Base-by-base conservation (phyloP, 53 echinoderm and acorn worm genomes). In the Glandiceps talaboti region DNA sequence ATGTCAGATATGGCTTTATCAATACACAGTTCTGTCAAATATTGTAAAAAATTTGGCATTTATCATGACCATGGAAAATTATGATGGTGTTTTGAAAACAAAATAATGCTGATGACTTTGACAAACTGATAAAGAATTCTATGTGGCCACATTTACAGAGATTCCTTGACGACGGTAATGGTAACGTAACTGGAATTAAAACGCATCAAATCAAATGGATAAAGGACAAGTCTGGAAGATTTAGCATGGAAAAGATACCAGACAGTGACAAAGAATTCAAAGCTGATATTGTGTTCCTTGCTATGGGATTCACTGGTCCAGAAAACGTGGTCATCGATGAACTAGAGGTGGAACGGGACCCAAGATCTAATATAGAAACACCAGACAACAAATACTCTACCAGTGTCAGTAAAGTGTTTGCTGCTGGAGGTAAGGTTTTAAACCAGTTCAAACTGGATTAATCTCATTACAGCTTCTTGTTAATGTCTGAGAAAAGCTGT, bases 241-340 rank as follows among this genome's bases (percentile, higher is more conserved):
- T 74, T 79, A 82, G 74, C 32, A 99, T 99, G 99, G 94, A 93
- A 73, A 93, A 99, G 84, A 33, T 93, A 27, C 84, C 91, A 1
- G 91, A 89, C 27, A 82, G 89, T 0, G 91, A 91, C 82, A 88
- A 84, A 87, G 89, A 83, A 74, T 94, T 89, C 87, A 94, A 94
- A 81, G 99, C 99, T 0, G 99, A 99, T 80, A 33, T 99, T 84
- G 99, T 99, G 78, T 78, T 99, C 74, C 82, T 99, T 10, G 99
- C 99, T 30, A 99, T 99, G 99, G 99, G 99, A 20, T 99, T 99
- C 89, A 84, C 94, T 10, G 99, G 99, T 32, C 99, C 99, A n/a
- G 99, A 99, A 76, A 82, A 97, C 76, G 31, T 45, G 28, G 72
- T 91, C 74, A 86, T 99, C 26, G 81, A 87, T 29, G 89, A 99